Evolutionary conservation across 2,113 vertebrate genomes (phyloP).

Genomic region (Coptodon bakossiorum): DNA sequence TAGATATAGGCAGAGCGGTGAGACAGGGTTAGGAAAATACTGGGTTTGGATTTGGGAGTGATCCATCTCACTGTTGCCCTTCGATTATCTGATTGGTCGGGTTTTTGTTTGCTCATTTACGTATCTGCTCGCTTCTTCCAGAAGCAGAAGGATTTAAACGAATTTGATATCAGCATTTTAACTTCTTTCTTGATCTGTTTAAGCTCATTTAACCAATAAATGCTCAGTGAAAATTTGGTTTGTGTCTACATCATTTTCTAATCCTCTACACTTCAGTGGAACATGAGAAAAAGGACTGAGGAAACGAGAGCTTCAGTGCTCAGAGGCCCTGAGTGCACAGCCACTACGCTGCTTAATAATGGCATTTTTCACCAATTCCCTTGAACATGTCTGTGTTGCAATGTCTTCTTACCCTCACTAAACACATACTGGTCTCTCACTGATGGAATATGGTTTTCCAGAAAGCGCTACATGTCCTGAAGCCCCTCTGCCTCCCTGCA

Average conservation of each 20-base stretch:
- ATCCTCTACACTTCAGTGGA: neutral
- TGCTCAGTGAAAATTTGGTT: neutral
- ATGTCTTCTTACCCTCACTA: neutral
- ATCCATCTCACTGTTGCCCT: neutral
- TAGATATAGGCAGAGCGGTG: neutral
- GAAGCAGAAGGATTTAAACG: neutral
- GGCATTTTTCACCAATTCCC: neutral
- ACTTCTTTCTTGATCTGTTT: neutral
- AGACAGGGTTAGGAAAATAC: neutral
- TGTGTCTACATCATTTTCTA: neutral
- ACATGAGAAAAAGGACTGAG: neutral
- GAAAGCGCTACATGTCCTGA: neutral
- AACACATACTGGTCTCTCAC: neutral
- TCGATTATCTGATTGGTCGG: neutral
- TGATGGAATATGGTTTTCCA: neutral
- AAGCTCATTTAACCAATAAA: neutral
- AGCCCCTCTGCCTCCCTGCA: neutral
- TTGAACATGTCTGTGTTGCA: neutral
- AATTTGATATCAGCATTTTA: neutral
- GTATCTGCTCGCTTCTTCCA: fast-evolving
- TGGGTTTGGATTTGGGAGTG: neutral
- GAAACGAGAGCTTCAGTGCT: neutral
- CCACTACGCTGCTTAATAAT: neutral
- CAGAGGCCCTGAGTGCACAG: neutral
- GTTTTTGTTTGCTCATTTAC: neutral